phyloP scores from a whole-genome alignment of 2,113 vertebrate species.

The Macquaria ambigua region DNA sequence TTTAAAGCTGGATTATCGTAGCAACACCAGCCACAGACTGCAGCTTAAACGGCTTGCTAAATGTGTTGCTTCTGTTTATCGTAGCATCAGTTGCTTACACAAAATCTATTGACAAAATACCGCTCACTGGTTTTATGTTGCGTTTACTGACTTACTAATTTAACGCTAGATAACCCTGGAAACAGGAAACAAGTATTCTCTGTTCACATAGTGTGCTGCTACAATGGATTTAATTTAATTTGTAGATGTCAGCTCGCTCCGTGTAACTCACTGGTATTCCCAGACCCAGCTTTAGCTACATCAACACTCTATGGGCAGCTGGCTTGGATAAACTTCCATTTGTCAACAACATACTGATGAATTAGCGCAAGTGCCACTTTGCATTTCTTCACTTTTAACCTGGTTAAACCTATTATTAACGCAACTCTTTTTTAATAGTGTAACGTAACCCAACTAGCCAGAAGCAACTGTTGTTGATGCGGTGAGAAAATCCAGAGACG shows the following conservation, averaged over 20 bases:
- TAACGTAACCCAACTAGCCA: neutral
- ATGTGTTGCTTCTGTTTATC: neutral
- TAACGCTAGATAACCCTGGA: neutral
- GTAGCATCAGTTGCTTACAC: slow-evolving; percentile 43
- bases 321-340: neutral
- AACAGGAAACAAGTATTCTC: neutral
- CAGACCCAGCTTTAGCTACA: neutral
- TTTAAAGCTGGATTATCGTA: neutral
- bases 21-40: neutral
- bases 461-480: neutral
- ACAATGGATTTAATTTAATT: neutral
- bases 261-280: neutral
- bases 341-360: neutral
- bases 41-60: neutral
- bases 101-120: neutral
- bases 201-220: too few relatives aligned
- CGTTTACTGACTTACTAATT: neutral
- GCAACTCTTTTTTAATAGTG: neutral
- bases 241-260: neutral
- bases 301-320: neutral
- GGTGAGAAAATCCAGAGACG: neutral
- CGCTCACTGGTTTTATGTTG: too few relatives aligned
- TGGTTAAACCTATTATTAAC: neutral
- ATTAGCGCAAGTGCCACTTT: neutral
- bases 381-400: neutral